These are phyloP conservation scores for Gambelia wislizenii DNA, from an alignment of 2,797 vertebrate genomes.

Conservation along the genomic window DNA sequence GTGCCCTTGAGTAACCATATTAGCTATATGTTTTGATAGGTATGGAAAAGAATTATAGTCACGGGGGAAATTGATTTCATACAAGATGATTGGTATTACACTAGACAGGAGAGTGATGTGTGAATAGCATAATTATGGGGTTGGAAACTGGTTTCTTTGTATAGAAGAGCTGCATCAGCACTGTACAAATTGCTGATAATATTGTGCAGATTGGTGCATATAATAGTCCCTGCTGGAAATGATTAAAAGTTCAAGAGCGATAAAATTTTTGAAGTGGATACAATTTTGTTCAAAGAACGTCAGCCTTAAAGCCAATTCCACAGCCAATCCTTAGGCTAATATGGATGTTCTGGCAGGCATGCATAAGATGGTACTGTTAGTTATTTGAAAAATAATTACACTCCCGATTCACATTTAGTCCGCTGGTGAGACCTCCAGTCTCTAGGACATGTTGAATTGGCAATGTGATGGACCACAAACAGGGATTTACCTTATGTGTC, in stretches of 20 bases:
- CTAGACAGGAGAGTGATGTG: slow-evolving; percentile 54
- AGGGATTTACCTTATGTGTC: background rate
- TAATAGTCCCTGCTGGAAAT: slow-evolving; percentile 32
- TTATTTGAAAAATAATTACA: background rate
- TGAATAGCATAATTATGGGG: slow-evolving; percentile 53
- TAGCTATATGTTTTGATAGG: slow-evolving; percentile 31
- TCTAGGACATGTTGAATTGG: too few species aligned
- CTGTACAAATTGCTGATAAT: slow-evolving; percentile 49
- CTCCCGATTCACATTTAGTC: too few species aligned
- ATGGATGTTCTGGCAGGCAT: background rate
- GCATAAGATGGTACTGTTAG: background rate
- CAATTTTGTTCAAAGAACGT: background rate
- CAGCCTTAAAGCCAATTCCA: background rate
- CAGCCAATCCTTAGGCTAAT: background rate
- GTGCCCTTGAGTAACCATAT: slow-evolving; percentile 20
- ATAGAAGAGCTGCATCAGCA: slow-evolving; percentile 41
- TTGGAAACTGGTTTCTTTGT: slow-evolving; percentile 45
- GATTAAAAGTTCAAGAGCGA: slow-evolving; percentile 34
- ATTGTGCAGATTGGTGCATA: slow-evolving; percentile 44
- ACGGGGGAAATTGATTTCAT: slow-evolving; percentile 56
- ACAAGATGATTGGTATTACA: slow-evolving; percentile 42
- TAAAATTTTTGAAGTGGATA: slow-evolving; percentile 21
- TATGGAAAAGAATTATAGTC: slow-evolving; percentile 50
- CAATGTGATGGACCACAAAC: background rate
- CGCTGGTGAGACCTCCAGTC: too few species aligned